A percentile compares a stretch with the other conserved stretches of the same genome.
These are phyloP conservation scores for Ligdia adustata DNA, from an alignment of 2,888 invertebrate genomes.

Conservation along the genomic window DNA sequence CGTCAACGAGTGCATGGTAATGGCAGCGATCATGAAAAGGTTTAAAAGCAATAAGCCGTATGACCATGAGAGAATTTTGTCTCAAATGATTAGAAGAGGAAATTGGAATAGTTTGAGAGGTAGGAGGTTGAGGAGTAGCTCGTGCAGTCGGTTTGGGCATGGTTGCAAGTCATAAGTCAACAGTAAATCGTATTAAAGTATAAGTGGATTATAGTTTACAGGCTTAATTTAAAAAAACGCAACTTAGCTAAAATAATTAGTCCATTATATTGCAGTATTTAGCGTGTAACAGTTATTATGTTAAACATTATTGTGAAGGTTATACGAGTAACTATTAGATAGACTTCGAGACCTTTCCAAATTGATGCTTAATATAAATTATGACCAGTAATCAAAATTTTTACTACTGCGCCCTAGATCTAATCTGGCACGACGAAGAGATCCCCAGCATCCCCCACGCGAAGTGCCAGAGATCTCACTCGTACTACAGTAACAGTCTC, in stretches of 20 bases:
- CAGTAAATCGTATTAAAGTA: too few relatives aligned
- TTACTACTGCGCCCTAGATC: conserved; percentile 52
- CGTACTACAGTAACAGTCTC: conserved; percentile 66
- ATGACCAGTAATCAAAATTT: neutral
- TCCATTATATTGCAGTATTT: too few relatives aligned
- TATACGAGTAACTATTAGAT: too few relatives aligned
- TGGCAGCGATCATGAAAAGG: conserved; percentile 41
- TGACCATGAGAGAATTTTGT: conserved; percentile 51
- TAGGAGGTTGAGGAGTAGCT: conserved; percentile 27
- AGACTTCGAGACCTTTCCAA: too few relatives aligned
- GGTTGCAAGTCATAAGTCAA: too few relatives aligned
- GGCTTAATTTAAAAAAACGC: too few relatives aligned
- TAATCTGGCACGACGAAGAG: conserved; percentile 73
- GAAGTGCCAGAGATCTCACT: conserved; percentile 56
- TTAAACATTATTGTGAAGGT: too few relatives aligned
- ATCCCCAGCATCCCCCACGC: conserved; percentile 62
- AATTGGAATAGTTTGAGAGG: too few relatives aligned
- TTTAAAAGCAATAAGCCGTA: conserved; percentile 47
- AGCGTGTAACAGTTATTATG: too few relatives aligned
- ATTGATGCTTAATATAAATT: neutral
- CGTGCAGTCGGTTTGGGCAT: conserved; percentile 13
- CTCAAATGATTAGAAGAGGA: conserved; percentile 57
- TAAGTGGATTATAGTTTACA: too few relatives aligned
- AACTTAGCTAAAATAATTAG: too few relatives aligned
- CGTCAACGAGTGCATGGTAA: conserved; percentile 65